Evolutionary conservation across 2,797 vertebrate species (phyloP).

Genomic region (Sebastiscus albofasciatus): DNA sequence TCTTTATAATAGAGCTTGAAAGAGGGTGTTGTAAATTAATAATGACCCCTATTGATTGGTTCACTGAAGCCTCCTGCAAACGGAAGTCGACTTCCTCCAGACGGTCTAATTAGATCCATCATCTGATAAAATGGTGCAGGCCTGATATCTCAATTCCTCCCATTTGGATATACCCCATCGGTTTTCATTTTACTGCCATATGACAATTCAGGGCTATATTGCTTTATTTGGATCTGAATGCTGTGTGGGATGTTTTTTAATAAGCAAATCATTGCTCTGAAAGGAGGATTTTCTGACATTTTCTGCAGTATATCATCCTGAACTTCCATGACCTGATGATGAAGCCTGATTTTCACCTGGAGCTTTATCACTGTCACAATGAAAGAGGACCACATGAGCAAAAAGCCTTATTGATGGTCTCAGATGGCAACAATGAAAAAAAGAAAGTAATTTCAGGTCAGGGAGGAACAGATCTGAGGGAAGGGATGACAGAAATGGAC

Average conservation of each 20-base stretch:
- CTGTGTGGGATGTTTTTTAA: not conserved
- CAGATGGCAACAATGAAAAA: constrained; percentile 26
- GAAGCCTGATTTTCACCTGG: not conserved
- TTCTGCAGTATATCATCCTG: constrained; percentile 2
- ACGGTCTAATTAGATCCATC: constrained; percentile 52
- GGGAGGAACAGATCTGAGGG: constrained; percentile 18
- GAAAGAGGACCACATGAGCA: not conserved
- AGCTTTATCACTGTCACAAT: constrained; percentile 21
- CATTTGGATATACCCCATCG: not conserved
- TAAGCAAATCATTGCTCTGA: not conserved
- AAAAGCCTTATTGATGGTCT: constrained; percentile 28
- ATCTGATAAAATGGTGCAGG: constrained; percentile 33
- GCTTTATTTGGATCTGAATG: constrained; percentile 5
- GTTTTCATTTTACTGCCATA: constrained; percentile 11
- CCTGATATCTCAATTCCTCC: constrained; percentile 21
- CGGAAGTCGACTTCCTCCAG: constrained; percentile 40
- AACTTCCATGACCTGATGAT: not conserved
- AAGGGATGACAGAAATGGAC: constrained; percentile 31
- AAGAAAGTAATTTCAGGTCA: constrained; percentile 61
- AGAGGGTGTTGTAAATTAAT: constrained; percentile 73
- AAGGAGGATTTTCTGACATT: not conserved
- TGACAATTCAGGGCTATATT: not conserved
- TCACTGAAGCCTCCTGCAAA: constrained; percentile 60
- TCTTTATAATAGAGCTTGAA: constrained; percentile 51
- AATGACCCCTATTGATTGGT: constrained; percentile 72